Conservation (phyloP, 2,113 vertebrate species). For the Dasyprocta punctata region DNA sequence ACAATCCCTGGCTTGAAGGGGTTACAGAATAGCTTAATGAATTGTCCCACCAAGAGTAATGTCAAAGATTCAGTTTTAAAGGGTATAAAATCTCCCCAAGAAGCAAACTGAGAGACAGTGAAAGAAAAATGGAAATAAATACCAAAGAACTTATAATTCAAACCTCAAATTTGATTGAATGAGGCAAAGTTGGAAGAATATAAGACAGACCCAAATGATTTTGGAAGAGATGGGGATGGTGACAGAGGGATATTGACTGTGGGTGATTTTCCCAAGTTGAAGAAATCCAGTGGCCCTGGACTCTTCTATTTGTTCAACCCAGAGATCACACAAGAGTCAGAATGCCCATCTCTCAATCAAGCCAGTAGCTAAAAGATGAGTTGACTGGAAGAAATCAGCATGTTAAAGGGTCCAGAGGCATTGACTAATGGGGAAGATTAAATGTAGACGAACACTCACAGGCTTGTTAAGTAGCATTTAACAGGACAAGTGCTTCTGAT, state of each 20-base stretch:
- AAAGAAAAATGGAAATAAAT: conserved; percentile 14
- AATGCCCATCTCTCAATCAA: background rate
- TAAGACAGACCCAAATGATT: background rate
- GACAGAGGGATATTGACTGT: background rate
- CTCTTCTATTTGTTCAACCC: background rate
- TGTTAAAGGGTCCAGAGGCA: background rate
- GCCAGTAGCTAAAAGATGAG: background rate
- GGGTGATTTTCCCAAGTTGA: background rate
- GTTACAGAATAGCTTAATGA: background rate
- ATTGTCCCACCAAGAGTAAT: background rate
- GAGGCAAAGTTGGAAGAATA: background rate
- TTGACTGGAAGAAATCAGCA: conserved; percentile 1
- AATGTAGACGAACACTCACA: background rate
- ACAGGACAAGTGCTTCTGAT: conserved; percentile 33
- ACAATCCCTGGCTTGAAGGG: background rate
- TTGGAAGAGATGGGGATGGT: background rate
- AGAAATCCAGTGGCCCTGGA: background rate
- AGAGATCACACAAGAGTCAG: background rate
- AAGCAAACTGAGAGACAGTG: background rate
- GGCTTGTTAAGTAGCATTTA: conserved; percentile 59
- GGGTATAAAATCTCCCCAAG: background rate
- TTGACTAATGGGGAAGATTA: background rate
- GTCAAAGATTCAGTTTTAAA: background rate
- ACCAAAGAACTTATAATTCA: background rate
- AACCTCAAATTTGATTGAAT: background rate